Evolutionary conservation across 1,140 invertebrate species (phyloP), one percentile per base, ranked within the genome.

Genomic region (Drosophila lini): DNA sequence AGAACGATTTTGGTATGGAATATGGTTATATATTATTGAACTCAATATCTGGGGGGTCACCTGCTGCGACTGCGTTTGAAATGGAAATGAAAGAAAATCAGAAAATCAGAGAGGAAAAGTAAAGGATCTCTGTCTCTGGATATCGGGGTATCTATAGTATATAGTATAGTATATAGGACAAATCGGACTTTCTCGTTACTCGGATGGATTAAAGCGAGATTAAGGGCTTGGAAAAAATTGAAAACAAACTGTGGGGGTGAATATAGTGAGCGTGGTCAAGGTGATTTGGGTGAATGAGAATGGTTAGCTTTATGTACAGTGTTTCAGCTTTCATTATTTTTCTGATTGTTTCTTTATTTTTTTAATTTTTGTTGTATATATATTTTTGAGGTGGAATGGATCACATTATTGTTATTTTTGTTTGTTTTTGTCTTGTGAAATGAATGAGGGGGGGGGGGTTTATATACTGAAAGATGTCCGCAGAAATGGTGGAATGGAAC

Each of bases 251-350:
- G 76, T 80, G 78, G 78, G 44, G 78, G 45, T 63, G 36, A 64
- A 38, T 34, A 42, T 34, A 38, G 58, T 56, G 59, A 31, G 36
- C 22, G 69, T 71, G 69, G 36, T 71, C 7, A 36, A 73, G 44
- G 69, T 73, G 69, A 68, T 9, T 58, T 59, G 34, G 36, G 70
- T 75, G 71, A 75, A 64, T 75, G 73, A 75, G 31, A 65, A 56
- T 75, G 45, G 40, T 60, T 48, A 64, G 53, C 63, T 68, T 76
- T 74, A 67, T 60, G 69, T 73, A 73, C 69, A 73, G 68, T 73
- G 69, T 73, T 73, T 73, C 64, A 48, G 67, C 52, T 71, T 65
- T 59, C 44, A 16, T 45, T 16, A 45, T 40, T 61, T 42, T 61
- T 44, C 16, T 28, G 4, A 2, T 36, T 36, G 16, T 36, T 22